phyloP scores from a whole-genome alignment of 1,140 invertebrate genomes.

The Meloidogyne exigua region DNA sequence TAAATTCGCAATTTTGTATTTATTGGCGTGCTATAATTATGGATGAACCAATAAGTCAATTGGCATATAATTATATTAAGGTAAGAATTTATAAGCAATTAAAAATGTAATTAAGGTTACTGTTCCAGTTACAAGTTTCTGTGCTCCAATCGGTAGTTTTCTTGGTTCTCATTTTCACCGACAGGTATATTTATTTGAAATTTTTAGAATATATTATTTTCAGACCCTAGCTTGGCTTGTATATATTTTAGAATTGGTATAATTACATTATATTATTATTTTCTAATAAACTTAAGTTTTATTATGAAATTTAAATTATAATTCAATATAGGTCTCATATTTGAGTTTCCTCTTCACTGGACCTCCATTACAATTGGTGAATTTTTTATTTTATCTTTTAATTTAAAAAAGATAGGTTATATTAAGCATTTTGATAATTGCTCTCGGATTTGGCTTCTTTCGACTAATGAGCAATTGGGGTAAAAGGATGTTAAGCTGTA shows the following conservation, averaged over 20 bases:
- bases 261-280: too few species aligned
- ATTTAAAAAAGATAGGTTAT: conserved; percentile 28
- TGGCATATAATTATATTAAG: conserved; percentile 58
- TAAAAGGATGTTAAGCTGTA: conserved; percentile 29
- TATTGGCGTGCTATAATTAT: conserved; percentile 62
- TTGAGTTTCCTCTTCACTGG: conserved; percentile 54
- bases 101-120: conserved; percentile 38
- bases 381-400: background rate
- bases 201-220: conserved; percentile 22
- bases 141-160: conserved; percentile 59
- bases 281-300: background rate
- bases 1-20: conserved; percentile 54
- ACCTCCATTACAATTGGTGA: conserved; percentile 40
- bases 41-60: conserved; percentile 47
- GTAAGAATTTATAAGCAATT: conserved; percentile 15
- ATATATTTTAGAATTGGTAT: conserved; percentile 53
- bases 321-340: conserved; percentile 41
- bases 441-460: conserved; percentile 55
- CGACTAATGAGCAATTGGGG: conserved; percentile 38
- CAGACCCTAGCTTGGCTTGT: conserved; percentile 55
- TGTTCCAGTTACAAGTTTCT: conserved; percentile 55
- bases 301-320: background rate
- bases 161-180: conserved; percentile 63
- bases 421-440: conserved; percentile 41
- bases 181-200: conserved; percentile 35